These are phyloP conservation scores for Euleptes europaea DNA, from an alignment of 2,113 vertebrate species.

Conservation along the genomic window DNA sequence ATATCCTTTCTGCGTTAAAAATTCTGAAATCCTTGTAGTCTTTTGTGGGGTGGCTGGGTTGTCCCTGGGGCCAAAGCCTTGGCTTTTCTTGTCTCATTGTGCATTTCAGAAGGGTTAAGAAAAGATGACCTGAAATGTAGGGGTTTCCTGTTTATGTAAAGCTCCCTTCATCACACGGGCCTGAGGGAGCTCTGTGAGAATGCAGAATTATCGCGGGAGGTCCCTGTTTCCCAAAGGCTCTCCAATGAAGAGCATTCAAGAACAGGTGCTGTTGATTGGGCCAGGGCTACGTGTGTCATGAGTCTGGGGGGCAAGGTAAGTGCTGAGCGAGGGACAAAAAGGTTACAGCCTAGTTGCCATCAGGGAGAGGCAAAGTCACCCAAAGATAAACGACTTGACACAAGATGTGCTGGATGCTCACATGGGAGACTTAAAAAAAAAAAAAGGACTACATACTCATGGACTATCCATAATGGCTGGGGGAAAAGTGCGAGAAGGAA, in stretches of 20 bases:
- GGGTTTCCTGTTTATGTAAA: not conserved
- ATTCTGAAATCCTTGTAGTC: not conserved
- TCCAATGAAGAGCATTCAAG: not conserved
- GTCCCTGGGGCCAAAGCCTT: not conserved
- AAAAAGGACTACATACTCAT: not conserved
- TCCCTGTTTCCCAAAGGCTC: no score
- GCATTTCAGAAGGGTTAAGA: not conserved
- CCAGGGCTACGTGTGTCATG: not conserved
- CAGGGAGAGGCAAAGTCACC: no score
- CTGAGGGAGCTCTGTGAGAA: not conserved
- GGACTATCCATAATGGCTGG: not conserved
- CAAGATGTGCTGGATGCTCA: not conserved
- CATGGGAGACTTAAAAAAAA: not conserved
- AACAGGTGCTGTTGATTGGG: not conserved
- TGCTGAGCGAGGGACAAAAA: not conserved
- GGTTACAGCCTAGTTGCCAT: not conserved
- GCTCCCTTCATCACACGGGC: not conserved
- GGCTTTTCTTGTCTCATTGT: not conserved
- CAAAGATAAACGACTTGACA: not conserved
- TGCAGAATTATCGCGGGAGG: not conserved
- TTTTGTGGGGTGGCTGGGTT: not conserved
- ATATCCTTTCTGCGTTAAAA: constrained; percentile 88
- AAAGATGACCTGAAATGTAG: not conserved
- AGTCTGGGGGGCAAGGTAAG: not conserved
- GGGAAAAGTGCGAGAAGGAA: not conserved